Percentiles rank a stretch among this genome's conserved stretches.
Conservation (phyloP, 2,113 vertebrate species). For the Dendrocopos noguchii region DNA sequence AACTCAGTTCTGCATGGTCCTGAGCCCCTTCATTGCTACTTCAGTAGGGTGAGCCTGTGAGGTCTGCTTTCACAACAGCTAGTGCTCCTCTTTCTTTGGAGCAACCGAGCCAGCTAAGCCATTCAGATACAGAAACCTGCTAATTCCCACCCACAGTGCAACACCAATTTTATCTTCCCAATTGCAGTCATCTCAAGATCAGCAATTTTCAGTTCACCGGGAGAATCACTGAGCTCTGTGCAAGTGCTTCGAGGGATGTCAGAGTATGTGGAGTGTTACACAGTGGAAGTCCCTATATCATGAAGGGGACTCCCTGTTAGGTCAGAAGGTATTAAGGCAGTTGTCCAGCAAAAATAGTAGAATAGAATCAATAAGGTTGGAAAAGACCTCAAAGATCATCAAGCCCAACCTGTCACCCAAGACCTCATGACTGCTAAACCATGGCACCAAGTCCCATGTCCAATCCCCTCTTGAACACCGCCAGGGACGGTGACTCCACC, state of each 20-base stretch:
- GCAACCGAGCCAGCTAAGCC: not conserved
- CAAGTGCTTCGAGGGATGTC: not conserved
- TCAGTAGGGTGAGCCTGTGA: fast-evolving
- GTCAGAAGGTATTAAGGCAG: not conserved
- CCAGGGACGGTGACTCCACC: too few relatives aligned
- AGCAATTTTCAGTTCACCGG: not conserved
- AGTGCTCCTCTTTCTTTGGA: not conserved
- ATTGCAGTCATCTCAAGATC: not conserved
- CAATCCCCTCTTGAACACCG: too few relatives aligned
- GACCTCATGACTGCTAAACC: too few relatives aligned
- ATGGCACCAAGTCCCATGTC: too few relatives aligned
- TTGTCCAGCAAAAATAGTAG: not conserved
- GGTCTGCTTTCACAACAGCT: not conserved
- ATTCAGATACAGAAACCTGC: not conserved
- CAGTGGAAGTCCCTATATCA: fast-evolving
- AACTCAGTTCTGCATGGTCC: not conserved
- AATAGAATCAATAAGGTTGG: too few relatives aligned
- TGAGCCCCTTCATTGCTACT: not conserved
- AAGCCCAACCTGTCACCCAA: too few relatives aligned
- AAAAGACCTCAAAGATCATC: too few relatives aligned
- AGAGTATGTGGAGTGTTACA: not conserved
- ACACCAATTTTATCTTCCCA: not conserved
- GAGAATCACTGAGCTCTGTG: not conserved
- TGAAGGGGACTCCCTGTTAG: not conserved
- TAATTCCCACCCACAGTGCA: not conserved